These are phyloP conservation scores for Babyrousa celebensis DNA, from an alignment of 2,797 vertebrate species.

Conservation along the genomic window DNA sequence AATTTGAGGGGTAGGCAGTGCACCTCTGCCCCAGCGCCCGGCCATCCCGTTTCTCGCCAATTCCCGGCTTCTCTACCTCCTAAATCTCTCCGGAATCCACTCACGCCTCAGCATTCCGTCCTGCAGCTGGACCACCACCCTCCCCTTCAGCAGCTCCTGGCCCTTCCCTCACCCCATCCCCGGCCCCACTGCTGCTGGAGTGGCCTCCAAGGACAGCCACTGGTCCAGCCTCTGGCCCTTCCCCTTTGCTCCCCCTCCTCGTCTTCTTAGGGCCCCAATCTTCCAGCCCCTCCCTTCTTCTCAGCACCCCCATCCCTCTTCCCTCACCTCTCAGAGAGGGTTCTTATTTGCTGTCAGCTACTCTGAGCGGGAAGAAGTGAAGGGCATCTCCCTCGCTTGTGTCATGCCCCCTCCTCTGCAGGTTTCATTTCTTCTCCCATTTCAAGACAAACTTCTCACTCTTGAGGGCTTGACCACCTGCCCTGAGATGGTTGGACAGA, in stretches of 20 bases:
- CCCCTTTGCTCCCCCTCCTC: too few relatives aligned
- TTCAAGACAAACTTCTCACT: accelerated
- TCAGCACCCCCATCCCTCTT: not conserved
- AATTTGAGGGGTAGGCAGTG: accelerated
- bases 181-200: not conserved
- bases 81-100: not conserved
- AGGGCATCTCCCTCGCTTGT: not conserved
- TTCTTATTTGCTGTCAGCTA: not conserved
- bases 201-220: not conserved
- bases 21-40: not conserved
- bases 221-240: not conserved
- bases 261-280: not conserved
- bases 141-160: not conserved
- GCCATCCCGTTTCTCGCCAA: accelerated
- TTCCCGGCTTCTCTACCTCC: not conserved
- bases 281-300: not conserved
- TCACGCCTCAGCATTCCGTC: accelerated
- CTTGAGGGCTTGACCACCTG: not conserved
- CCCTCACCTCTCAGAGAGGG: not conserved
- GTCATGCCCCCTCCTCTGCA: not conserved
- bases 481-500: not conserved
- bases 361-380: not conserved
- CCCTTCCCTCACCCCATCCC: not conserved
- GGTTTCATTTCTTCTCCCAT: not conserved
- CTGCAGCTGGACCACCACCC: too few relatives aligned